These are phyloP conservation scores for Triops cancriformis DNA, from an alignment of 1,140 invertebrate genomes.

Conservation along the genomic window DNA sequence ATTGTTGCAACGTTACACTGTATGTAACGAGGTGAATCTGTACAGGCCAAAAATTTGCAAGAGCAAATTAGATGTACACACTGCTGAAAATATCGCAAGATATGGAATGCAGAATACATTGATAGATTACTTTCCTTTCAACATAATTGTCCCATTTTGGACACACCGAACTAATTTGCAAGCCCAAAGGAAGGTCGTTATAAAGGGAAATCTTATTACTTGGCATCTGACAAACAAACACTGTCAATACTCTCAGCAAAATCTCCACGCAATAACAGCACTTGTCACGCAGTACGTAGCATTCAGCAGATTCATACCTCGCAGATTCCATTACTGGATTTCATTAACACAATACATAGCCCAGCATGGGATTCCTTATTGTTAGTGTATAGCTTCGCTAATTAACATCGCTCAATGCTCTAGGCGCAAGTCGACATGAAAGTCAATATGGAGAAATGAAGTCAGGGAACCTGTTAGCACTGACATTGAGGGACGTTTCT, in stretches of 20 bases:
- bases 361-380: background rate
- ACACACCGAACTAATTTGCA: no score
- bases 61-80: no score
- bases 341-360: background rate
- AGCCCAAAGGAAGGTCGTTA: no score
- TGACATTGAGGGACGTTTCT: background rate
- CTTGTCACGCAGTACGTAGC: background rate
- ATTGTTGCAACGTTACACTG: no score
- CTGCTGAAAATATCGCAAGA: no score
- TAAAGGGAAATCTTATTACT: background rate
- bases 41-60: no score
- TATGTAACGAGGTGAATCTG: no score
- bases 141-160: no score
- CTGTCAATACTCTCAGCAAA: background rate
- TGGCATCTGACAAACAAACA: background rate
- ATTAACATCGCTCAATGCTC: background rate
- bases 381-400: conserved; percentile 2
- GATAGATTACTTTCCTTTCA: no score
- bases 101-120: no score
- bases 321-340: background rate
- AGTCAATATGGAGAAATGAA: background rate
- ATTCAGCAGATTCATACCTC: background rate
- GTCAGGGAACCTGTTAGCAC: background rate
- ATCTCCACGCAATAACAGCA: background rate
- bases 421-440: background rate